These are phyloP conservation scores for Dolichoris vasculosae DNA, from an alignment of 1,140 invertebrate species.

Conservation along the genomic window DNA sequence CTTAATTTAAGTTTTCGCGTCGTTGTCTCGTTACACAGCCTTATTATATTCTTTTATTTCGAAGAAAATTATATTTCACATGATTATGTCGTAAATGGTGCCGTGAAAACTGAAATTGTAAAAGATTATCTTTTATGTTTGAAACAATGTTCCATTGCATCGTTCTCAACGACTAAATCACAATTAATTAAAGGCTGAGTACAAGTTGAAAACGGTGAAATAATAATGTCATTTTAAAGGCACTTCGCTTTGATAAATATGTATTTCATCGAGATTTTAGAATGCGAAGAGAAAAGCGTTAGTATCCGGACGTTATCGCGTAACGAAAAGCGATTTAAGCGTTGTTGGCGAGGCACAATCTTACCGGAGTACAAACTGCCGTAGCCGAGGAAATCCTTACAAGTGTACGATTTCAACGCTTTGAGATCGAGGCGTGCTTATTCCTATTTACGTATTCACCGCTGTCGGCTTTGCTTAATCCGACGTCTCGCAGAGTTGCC, in stretches of 20 bases:
- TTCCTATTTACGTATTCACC: too few relatives aligned
- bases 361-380: too few relatives aligned
- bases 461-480: conserved; percentile 17
- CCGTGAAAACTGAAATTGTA: neutral
- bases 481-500: too few relatives aligned
- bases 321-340: too few relatives aligned
- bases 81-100: neutral
- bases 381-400: too few relatives aligned
- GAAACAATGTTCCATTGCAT: neutral
- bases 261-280: neutral
- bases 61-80: neutral
- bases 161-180: neutral
- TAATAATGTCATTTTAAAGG: neutral
- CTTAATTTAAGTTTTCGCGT: neutral
- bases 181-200: neutral
- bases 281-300: neutral
- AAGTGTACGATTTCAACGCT: too few relatives aligned
- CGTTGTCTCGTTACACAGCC: neutral
- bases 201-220: neutral
- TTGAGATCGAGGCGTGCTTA: too few relatives aligned
- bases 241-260: neutral
- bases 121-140: neutral
- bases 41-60: neutral
- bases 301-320: too few relatives aligned
- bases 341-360: too few relatives aligned